Base-by-base conservation (phyloP, 1,140 invertebrate species). In the Amyelois transitella region DNA sequence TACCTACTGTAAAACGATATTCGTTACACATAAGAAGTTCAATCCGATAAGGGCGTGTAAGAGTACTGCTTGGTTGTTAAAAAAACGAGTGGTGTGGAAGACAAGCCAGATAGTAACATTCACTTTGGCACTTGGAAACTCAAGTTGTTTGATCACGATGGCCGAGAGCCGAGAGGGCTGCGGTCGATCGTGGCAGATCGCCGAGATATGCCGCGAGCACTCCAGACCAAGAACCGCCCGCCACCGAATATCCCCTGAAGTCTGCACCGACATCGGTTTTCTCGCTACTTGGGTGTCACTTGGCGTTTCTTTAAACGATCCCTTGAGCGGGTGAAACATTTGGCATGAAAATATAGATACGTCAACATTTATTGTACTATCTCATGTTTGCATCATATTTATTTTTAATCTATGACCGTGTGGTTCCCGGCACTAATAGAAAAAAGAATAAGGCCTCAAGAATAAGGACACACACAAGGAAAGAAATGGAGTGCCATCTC, bases 181-280 rank as follows among this genome's bases (percentile, higher is more conserved):
- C 60, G 58, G 59, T 66, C 62, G 71, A 63, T 62, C 53, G 52
- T 60, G 62, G 62, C 61, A 69, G 72, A 75, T 75, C 72, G 67
- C 48, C 62, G 69, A 65, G 72, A 75, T 75, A 75, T 55, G 62
- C 57, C 67, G 66, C 63, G 72, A 53, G 55, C 59, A 24, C 55
- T 60, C 45, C 32, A 47, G 51, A 48, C 60, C 25, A 12, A 45
- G 18, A 21, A 48, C 18, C 44, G 51, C 20, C 66, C 38, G 43
- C n/a, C 43, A 44, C 55, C 55, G 43, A 60, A 60, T 60, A 56
- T 64, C 48, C 52, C 43, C 58, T 60, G 61, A 59, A 55, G 50
- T 55, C 47, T 49, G 32, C 60, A 53, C 21, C 60, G 63, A 58
- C 47, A 62, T 62, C 58, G 58, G 54, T 55, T 63, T 63, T 66